Conservation (phyloP, 30 jellyfish, hydroid and myxozoan genomes). For the Cassiopea xamachana region DNA sequence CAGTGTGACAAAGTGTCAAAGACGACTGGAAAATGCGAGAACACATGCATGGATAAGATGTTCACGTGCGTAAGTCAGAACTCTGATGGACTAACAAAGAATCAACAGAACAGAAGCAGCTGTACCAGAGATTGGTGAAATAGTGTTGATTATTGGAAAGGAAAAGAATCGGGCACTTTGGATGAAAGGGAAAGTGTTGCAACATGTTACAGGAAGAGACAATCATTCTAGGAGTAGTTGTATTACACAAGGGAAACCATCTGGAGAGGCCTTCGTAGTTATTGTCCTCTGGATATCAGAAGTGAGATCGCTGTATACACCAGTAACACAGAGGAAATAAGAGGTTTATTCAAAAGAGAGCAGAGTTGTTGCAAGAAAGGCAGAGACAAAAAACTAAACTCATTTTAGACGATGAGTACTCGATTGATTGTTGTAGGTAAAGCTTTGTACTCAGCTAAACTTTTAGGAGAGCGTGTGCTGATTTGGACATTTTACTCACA, state of each 20-base stretch:
- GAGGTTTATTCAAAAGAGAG: conserved; percentile 29
- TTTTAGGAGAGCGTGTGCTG: conserved; percentile 44
- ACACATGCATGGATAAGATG: conserved; percentile 58
- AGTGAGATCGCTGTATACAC: conserved; percentile 47
- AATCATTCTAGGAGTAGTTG: conserved; percentile 40
- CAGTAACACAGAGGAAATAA: conserved; percentile 21
- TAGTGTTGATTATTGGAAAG: conserved; percentile 51
- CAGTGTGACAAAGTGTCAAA: conserved; percentile 45
- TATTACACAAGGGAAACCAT: conserved; percentile 54
- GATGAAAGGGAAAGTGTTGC: conserved; percentile 66
- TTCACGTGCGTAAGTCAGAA: conserved; percentile 20
- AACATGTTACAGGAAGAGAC: conserved; percentile 54
- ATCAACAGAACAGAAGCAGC: conserved; percentile 33
- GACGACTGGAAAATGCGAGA: conserved; percentile 58
- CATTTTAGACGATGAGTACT: conserved; percentile 26
- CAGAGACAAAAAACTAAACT: conserved; percentile 28
- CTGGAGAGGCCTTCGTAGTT: conserved; percentile 52
- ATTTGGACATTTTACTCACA: neutral
- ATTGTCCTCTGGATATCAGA: conserved; percentile 54
- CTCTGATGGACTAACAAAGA: conserved; percentile 54
- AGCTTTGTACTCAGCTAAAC: conserved; percentile 19
- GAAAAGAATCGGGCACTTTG: conserved; percentile 41
- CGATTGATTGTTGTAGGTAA: conserved; percentile 16
- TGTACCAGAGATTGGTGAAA: conserved; percentile 53
- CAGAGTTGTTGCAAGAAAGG: conserved; percentile 28